Conservation (phyloP, 2,797 vertebrate species). For the Chloroceryle inda region DNA sequence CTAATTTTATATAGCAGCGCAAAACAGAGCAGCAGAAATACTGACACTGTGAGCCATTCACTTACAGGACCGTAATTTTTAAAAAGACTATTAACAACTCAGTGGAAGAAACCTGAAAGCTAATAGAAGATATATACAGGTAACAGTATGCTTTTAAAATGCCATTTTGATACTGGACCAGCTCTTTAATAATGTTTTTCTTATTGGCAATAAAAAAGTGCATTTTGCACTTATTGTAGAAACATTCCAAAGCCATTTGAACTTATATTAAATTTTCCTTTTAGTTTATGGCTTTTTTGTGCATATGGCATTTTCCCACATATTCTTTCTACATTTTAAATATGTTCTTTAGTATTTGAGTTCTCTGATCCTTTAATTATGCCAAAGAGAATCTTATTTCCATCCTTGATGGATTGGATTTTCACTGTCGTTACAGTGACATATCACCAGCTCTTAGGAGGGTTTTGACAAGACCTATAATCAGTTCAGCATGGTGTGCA, state of each 20-base stretch:
- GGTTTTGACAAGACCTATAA: constrained; percentile 20
- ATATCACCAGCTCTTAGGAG: constrained; percentile 20
- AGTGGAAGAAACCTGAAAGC: constrained; percentile 78
- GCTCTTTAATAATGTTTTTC: constrained; percentile 72
- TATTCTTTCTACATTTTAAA: constrained; percentile 51
- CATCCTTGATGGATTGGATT: constrained; percentile 14
- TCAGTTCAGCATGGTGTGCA: background rate
- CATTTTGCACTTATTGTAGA: constrained; percentile 72
- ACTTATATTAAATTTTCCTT: constrained; percentile 63
- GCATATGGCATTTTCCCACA: constrained; percentile 36
- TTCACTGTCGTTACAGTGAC: constrained; percentile 27
- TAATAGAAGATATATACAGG: constrained; percentile 70
- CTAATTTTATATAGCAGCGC: constrained; percentile 48
- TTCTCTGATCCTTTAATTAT: constrained; percentile 32
- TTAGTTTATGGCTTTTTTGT: constrained; percentile 68
- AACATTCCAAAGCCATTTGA: constrained; percentile 69
- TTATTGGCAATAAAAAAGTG: constrained; percentile 71
- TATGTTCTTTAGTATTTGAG: constrained; percentile 52
- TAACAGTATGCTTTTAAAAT: constrained; percentile 71
- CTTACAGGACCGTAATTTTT: constrained; percentile 72
- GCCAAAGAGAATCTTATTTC: constrained; percentile 13
- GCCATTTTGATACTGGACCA: constrained; percentile 74
- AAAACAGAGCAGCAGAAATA: constrained; percentile 61
- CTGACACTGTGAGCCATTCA: constrained; percentile 47
- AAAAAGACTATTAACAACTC: constrained; percentile 75